phyloP scores from a whole-genome alignment of 2,113 vertebrate species.

The Hipposideros armiger region DNA sequence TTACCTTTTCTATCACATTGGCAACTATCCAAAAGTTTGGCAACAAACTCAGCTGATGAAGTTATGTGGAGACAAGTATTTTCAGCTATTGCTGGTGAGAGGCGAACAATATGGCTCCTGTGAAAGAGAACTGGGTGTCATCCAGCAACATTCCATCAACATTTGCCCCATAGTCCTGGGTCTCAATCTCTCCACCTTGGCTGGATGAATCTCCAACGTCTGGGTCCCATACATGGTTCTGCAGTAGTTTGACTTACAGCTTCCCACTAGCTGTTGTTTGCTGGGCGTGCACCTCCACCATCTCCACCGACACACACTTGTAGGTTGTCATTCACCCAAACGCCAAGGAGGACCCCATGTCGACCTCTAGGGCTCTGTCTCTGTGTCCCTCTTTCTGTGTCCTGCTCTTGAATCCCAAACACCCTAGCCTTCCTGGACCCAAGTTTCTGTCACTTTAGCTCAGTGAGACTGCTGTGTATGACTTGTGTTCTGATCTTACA shows the following conservation, averaged over 20 bases:
- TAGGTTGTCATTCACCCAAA: fast-evolving
- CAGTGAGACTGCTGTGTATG: too few relatives aligned
- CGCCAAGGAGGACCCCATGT: fast-evolving
- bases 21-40: not conserved
- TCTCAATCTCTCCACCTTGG: fast-evolving
- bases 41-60: not conserved
- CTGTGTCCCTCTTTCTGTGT: not conserved
- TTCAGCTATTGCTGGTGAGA: not conserved
- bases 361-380: fast-evolving
- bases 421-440: fast-evolving
- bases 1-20: not conserved
- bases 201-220: fast-evolving
- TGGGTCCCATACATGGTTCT: fast-evolving
- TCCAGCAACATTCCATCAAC: fast-evolving
- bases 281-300: fast-evolving
- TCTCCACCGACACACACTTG: too few relatives aligned
- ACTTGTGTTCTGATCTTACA: too few relatives aligned
- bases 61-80: not conserved
- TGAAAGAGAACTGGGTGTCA: fast-evolving
- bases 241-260: fast-evolving
- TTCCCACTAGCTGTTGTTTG: fast-evolving
- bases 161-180: too few relatives aligned
- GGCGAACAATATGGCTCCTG: not conserved
- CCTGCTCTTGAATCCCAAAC: too few relatives aligned
- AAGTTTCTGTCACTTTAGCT: not conserved